Evolutionary conservation across 2,113 vertebrate genomes (phyloP), one percentile per base, ranked within the genome.

Genomic region (Patagioenas fasciata): DNA sequence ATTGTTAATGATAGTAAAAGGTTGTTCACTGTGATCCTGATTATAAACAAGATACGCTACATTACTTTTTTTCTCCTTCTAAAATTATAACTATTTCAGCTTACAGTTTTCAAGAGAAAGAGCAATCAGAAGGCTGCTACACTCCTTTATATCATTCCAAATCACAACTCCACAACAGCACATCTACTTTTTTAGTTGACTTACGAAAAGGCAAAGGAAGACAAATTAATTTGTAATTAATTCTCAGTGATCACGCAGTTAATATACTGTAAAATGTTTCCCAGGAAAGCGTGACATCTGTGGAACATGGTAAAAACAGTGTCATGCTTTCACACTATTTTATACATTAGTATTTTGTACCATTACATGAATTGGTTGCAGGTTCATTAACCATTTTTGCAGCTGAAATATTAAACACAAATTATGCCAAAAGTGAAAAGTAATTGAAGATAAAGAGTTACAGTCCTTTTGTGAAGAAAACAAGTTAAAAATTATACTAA

Each of bases 381-480:
- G 54, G 62, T 94, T 98, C 96, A 96, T 98, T 97, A 96, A 97
- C 96, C 77, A 94, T 93, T 97, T 95, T 96, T 97, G 83, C 92
- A 97, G 83, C 93, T 90, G 92, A 80, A 97, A 77, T 97, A 94
- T 86, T 97, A 97, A 97, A 95, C 48, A 93, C 95, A 96, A 95
- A 87, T 97, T 95, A 93, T 58, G 66, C 48, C 24, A 48, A 92
- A 95, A 97, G 89, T 96, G 77, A 96, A 97, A 98, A 95, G 80
- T 86, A 97, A 97, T 97, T 97, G 95, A 97, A 89, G 65, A 91
- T 85, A 95, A 97, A 96, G 74, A 95, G 88, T 94, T 94, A 91
- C 58, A 97, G 84, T 75, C 51, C 84, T 96, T 96, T 91, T 91
- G 93, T 81, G 79, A 94, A 91, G 93, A 92, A 81, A 97, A 97